These are phyloP conservation scores for Danionella dracula DNA, from an alignment of 2,797 vertebrate genomes.

Conservation along the genomic window DNA sequence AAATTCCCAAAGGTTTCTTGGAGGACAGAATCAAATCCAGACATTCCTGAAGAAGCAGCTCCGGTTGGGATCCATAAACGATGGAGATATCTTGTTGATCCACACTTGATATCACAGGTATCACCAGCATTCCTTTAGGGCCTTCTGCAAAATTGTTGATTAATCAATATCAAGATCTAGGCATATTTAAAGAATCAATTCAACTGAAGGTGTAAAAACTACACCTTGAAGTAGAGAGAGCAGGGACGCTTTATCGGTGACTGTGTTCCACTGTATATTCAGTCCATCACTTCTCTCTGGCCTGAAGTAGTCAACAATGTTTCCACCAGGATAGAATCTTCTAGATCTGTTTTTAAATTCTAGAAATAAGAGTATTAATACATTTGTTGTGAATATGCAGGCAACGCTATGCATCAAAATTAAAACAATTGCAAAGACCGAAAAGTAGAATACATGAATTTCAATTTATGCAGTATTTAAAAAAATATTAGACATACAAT, in stretches of 20 bases:
- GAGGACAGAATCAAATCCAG: conserved; percentile 52
- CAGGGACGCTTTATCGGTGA: conserved; percentile 47
- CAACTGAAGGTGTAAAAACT: background rate
- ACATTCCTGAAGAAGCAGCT: conserved; percentile 49
- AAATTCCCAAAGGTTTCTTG: conserved; percentile 60
- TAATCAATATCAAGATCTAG: background rate
- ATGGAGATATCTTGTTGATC: conserved; percentile 42
- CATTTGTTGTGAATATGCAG: no score
- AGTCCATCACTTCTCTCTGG: conserved; percentile 50
- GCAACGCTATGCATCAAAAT: no score
- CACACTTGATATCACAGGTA: conserved; percentile 47
- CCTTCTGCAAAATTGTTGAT: conserved; percentile 50
- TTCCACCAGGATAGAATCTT: conserved; percentile 72
- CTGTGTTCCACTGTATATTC: conserved; percentile 58
- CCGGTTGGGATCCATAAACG: conserved; percentile 40
- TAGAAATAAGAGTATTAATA: conserved; percentile 16
- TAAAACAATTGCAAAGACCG: no score
- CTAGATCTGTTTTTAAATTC: conserved; percentile 48
- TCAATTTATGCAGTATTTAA: no score
- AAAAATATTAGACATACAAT: no score
- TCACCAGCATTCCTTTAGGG: conserved; percentile 67
- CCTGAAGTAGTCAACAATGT: conserved; percentile 67
- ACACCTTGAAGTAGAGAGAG: conserved; percentile 51
- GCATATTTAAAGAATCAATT: background rate
- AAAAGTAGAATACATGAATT: no score